phyloP scores from a whole-genome alignment of 1,140 invertebrate genomes.

The Ectropis grisescens region DNA sequence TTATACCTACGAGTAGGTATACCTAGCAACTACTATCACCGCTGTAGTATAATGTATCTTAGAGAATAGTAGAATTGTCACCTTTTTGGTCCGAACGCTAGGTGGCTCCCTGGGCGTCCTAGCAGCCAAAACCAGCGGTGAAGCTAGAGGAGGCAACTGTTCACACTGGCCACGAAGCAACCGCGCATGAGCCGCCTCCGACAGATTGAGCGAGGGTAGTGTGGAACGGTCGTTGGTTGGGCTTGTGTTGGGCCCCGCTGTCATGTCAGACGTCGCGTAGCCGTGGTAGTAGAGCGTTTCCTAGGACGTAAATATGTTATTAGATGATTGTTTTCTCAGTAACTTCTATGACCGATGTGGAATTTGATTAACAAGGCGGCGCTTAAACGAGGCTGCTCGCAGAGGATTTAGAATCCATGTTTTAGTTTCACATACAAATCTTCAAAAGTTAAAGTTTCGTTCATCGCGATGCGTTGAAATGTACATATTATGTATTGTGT shows the following conservation, averaged over 20 bases:
- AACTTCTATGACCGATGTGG: no score
- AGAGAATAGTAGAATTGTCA: no score
- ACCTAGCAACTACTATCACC: no score
- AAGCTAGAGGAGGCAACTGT: slow-evolving; percentile 56
- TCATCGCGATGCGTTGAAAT: no score
- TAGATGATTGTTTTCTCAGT: no score
- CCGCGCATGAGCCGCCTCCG: slow-evolving; percentile 35
- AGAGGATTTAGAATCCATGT: no score
- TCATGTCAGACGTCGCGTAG: slow-evolving; percentile 60
- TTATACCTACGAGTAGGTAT: no score
- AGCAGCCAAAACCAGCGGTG: slow-evolving; percentile 44
- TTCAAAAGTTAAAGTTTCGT: no score
- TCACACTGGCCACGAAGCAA: slow-evolving; percentile 45
- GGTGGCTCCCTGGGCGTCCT: slow-evolving; percentile 31
- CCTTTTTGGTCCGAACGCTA: slow-evolving; percentile 39
- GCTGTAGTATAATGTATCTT: no score
- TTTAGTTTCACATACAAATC: no score
- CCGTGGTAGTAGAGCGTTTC: slow-evolving; percentile 67
- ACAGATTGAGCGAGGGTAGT: slow-evolving; percentile 42
- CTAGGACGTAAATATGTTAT: slow-evolving; percentile 29
- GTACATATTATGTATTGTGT: no score
- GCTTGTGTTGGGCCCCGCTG: slow-evolving; percentile 35
- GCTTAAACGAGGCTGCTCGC: neutral
- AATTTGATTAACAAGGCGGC: no score
- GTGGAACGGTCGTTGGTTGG: slow-evolving; percentile 44